Evolutionary conservation across 2,797 vertebrate species (phyloP), one percentile per base, ranked within the genome.

Genomic region (Trachops cirrhosus): DNA sequence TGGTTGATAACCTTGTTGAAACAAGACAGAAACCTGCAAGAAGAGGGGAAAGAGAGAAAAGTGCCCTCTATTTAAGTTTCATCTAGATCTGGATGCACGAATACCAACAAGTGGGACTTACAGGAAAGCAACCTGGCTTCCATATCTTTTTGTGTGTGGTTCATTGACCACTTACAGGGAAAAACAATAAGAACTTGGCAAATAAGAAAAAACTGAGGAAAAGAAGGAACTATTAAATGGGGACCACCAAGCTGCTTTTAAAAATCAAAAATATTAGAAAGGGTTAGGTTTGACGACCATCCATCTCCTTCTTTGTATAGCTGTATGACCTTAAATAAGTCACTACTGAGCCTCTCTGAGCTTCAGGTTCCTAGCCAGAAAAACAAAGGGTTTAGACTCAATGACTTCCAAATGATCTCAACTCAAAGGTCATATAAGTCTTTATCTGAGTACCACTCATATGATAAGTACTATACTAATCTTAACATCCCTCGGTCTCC

Each of bases 391-490:
- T 32, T 79, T 54, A 71, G 14, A 34, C 2, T 73, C 24, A 34
- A 34, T 64, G 62, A 46, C 18, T 26, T 79, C 16, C 18, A 83
- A 39, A 80, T n/a, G 62, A 85, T 48, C 67, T 77, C 48, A 64
- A 95, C 52, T 91, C 32, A 67, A 79, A 71, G 46, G 34, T 79
- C 82, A n/a, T n/a, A 19, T n/a, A 18, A 82, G 22, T 62, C 32
- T 70, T 46, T 41, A 46, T 44, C 15, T 39, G n/a, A 90, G n/a
- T 74, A 84, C 26, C 8, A 68, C 16, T 41, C 37, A n/a, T 34
- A 41, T 29, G 22, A 46, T 24, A n/a, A 71, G 39, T 22, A 62
- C 41, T 54, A 15, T 1, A 80, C 3, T 67, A 73, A 74, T 32
- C 8, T 64, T n/a, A 57, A 48, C 12, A 70, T 1, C 10, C 6